Evolutionary conservation across 2,888 invertebrate genomes (phyloP).

Genomic region (Busseola fusca): DNA sequence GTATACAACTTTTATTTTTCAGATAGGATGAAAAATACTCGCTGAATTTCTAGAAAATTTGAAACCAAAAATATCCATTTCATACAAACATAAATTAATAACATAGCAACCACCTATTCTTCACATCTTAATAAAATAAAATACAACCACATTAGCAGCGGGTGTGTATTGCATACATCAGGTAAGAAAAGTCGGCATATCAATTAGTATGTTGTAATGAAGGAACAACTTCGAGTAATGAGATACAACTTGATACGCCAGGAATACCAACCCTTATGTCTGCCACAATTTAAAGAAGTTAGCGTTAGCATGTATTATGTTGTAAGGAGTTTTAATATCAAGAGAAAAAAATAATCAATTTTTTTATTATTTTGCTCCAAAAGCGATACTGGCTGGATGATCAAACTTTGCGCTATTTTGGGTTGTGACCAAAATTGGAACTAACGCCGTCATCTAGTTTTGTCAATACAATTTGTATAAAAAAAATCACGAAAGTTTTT

Average conservation of each 20-base stretch:
- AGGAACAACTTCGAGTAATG: constrained; percentile 72
- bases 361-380: neutral
- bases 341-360: neutral
- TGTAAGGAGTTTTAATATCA: constrained; percentile 2
- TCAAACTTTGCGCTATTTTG: neutral
- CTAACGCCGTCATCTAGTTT: neutral
- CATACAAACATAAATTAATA: neutral
- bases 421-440: neutral
- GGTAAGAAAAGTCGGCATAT: constrained; percentile 65
- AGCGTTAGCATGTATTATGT: constrained; percentile 46
- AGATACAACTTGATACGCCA: constrained; percentile 74
- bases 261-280: constrained; percentile 49
- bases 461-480: neutral
- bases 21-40: too few species aligned
- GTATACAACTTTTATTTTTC: neutral
- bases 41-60: neutral
- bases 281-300: constrained; percentile 47
- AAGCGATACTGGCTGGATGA: neutral
- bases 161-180: constrained; percentile 50
- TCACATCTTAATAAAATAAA: constrained; percentile 42
- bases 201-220: constrained; percentile 73
- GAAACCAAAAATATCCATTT: neutral
- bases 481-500: too few species aligned
- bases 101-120: constrained; percentile 10
- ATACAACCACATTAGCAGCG: constrained; percentile 26